Evolutionary conservation across 2,888 invertebrate species (phyloP).

Genomic region (Sclerodermus sp.): DNA sequence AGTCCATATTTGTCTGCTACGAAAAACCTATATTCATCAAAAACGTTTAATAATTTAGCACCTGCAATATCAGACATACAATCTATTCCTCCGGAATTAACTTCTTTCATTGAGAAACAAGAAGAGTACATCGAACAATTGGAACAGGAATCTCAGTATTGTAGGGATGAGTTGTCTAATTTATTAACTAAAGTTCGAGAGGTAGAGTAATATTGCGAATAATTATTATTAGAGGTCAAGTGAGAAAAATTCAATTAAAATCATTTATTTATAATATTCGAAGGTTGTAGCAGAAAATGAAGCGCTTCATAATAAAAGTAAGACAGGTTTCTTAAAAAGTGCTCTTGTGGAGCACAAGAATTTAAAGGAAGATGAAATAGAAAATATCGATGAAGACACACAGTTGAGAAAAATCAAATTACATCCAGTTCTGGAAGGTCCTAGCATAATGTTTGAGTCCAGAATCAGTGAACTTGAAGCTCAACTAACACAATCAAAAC

Average conservation of each 20-base stretch:
- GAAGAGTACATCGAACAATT: conserved; percentile 86
- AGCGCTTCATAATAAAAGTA: conserved; percentile 76
- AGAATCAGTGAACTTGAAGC: conserved; percentile 83
- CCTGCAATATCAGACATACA: conserved; percentile 30
- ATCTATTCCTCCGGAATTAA: conserved; percentile 65
- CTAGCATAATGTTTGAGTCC: conserved; percentile 81
- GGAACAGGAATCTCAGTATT: conserved; percentile 82
- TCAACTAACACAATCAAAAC: conserved; percentile 75
- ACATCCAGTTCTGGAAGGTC: conserved; percentile 65
- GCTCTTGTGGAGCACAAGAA: conserved; percentile 60
- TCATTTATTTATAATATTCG: conserved; percentile 5
- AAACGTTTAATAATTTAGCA: conserved; percentile 29
- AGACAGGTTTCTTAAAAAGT: conserved; percentile 67
- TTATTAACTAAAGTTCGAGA: conserved; percentile 81
- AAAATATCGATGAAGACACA: neutral
- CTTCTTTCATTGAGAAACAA: conserved; percentile 81
- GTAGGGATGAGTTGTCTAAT: conserved; percentile 76
- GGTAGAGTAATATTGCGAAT: too few species aligned
- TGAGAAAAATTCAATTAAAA: neutral
- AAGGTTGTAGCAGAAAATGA: conserved; percentile 79
- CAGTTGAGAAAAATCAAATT: too few species aligned
- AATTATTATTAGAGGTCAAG: neutral
- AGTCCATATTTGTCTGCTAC: conserved; percentile 20
- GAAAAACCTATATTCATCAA: conserved; percentile 27
- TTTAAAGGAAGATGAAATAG: conserved; percentile 30